Conservation (phyloP, 2,888 invertebrate genomes). For the Psylliodes chrysocephalus region DNA sequence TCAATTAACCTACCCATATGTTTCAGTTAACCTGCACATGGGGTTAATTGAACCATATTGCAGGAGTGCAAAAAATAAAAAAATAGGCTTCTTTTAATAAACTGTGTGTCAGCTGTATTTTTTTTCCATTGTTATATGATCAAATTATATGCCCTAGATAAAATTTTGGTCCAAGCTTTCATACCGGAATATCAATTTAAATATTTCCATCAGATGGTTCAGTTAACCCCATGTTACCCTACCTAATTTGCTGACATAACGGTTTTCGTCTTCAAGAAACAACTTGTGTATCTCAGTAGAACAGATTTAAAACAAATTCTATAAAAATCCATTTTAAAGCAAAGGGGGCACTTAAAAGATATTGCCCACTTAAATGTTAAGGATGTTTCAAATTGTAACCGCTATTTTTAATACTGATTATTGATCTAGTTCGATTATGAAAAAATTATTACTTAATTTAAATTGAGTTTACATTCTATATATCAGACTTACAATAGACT, state of each 20-base stretch:
- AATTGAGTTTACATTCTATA: neutral
- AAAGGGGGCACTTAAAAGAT: neutral
- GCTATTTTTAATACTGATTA: neutral
- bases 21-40: too few species aligned
- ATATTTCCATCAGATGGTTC: too few species aligned
- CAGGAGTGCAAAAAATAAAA: too few species aligned
- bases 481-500: conserved; percentile 9
- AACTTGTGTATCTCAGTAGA: neutral
- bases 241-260: too few species aligned
- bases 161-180: too few species aligned
- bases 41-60: too few species aligned
- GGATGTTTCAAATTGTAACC: neutral
- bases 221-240: neutral
- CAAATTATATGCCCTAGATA: too few species aligned
- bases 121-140: too few species aligned
- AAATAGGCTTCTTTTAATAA: too few species aligned
- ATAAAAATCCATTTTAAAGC: neutral
- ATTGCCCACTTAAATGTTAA: neutral
- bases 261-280: neutral
- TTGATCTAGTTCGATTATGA: neutral
- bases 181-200: too few species aligned
- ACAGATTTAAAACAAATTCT: neutral
- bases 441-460: conserved; percentile 1
- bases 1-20: too few species aligned
- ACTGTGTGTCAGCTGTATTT: too few species aligned